Percentiles rank a stretch among this genome's conserved stretches.
phyloP scores from a whole-genome alignment of 2,113 vertebrate species.

The Nannospalax galili region DNA sequence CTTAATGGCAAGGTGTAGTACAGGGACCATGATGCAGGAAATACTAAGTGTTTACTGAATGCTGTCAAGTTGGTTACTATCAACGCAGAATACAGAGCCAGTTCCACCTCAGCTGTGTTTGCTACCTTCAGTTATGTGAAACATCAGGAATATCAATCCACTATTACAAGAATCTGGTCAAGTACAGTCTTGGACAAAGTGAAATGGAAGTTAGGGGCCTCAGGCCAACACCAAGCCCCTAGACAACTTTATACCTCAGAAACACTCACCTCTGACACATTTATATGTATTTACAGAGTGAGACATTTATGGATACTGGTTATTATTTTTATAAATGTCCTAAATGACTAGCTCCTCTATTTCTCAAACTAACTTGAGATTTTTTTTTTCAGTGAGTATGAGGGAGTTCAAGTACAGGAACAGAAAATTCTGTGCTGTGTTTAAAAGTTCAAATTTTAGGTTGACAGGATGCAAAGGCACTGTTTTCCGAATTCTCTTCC shows the following conservation, averaged over 20 bases:
- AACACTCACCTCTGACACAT: not conserved
- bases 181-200: not conserved
- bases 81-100: not conserved
- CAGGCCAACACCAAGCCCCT: not conserved
- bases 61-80: not conserved
- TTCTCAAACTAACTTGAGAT: constrained; percentile 40
- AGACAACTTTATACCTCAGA: not conserved
- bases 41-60: not conserved
- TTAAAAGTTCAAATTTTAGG: constrained; percentile 22
- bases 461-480: not conserved
- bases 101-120: not conserved
- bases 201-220: not conserved
- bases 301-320: not conserved
- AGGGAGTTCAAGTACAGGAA: constrained; percentile 6
- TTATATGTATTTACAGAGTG: not conserved
- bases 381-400: not conserved
- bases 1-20: not conserved
- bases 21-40: not conserved
- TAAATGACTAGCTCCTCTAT: not conserved
- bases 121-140: not conserved
- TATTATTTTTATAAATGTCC: not conserved
- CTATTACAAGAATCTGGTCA: constrained; percentile 15
- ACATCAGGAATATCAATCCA: not conserved
- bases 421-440: not conserved
- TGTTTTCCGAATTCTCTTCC: constrained; percentile 41